Evolutionary conservation across 2,113 vertebrate genomes (phyloP).

Genomic region (Alosa alosa): DNA sequence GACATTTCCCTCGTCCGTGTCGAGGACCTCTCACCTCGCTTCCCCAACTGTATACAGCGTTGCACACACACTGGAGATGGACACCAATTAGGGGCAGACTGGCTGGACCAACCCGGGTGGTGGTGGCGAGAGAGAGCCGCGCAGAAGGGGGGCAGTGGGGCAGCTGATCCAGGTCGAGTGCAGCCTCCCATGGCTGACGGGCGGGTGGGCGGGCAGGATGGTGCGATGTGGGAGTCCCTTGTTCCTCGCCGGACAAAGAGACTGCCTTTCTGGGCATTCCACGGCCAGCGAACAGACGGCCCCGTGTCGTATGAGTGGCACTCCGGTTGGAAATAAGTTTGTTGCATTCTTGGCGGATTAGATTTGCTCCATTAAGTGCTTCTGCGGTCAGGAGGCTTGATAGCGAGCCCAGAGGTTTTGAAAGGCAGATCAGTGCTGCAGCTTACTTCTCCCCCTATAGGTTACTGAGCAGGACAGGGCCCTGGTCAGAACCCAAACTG

Average conservation of each 20-base stretch:
- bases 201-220: neutral
- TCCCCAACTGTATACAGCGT: neutral
- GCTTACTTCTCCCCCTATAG: neutral
- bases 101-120: neutral
- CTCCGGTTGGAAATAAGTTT: slow-evolving; percentile 21
- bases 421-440: neutral
- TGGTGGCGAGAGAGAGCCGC: neutral
- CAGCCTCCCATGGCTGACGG: neutral
- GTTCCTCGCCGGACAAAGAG: neutral
- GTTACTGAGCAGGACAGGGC: neutral
- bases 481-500: neutral
- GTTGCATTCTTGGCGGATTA: slow-evolving; percentile 32
- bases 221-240: neutral
- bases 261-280: neutral
- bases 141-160: neutral
- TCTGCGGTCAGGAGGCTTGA: slow-evolving; percentile 9
- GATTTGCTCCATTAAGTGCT: slow-evolving; percentile 33
- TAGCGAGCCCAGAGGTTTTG: neutral
- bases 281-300: neutral
- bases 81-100: neutral
- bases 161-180: neutral
- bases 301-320: neutral
- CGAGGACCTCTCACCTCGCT: slow-evolving; percentile 17
- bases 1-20: neutral
- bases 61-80: neutral